Percentiles rank a stretch among this genome's conserved stretches.
Evolutionary conservation across 2,113 vertebrate species (phyloP).

Genomic region (Plectropomus leopardus): DNA sequence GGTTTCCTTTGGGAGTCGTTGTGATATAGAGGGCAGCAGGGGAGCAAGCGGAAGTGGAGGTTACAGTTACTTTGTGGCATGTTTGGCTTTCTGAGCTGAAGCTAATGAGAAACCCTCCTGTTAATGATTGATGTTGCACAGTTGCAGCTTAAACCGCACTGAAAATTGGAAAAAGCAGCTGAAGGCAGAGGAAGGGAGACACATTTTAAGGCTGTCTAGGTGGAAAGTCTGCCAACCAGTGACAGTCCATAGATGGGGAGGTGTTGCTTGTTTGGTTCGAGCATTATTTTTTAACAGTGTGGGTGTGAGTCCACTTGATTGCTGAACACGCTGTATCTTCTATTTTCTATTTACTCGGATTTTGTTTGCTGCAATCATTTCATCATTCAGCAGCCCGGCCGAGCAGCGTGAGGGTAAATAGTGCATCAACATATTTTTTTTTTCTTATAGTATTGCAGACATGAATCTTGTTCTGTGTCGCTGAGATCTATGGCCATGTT

Average conservation of each 20-base stretch:
- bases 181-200: constrained; percentile 1
- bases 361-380: constrained; percentile 45
- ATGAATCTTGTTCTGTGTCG: constrained; percentile 57
- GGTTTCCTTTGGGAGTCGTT: constrained; percentile 18
- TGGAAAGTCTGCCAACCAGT: constrained; percentile 14
- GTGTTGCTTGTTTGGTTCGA: constrained; percentile 4
- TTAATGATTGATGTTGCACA: constrained; percentile 26
- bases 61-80: constrained; percentile 23
- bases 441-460: constrained; percentile 50
- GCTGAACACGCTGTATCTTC: constrained; percentile 2
- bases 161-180: constrained; percentile 11
- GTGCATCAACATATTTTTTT: constrained; percentile 60
- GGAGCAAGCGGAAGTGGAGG: constrained; percentile 22
- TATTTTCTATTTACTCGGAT: not conserved
- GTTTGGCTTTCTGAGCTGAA: constrained; percentile 9
- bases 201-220: constrained; percentile 24
- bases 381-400: constrained; percentile 47
- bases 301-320: constrained; percentile 22
- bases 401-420: constrained; percentile 30
- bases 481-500: constrained; percentile 30
- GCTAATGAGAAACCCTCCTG: constrained; percentile 17
- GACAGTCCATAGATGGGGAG: constrained; percentile 11
- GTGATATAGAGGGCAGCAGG: not conserved
- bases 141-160: constrained; percentile 1
- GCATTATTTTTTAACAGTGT: constrained; percentile 14